Conservation (phyloP, 2,888 invertebrate genomes). For the Drosophila pseudotakahashii region DNA sequence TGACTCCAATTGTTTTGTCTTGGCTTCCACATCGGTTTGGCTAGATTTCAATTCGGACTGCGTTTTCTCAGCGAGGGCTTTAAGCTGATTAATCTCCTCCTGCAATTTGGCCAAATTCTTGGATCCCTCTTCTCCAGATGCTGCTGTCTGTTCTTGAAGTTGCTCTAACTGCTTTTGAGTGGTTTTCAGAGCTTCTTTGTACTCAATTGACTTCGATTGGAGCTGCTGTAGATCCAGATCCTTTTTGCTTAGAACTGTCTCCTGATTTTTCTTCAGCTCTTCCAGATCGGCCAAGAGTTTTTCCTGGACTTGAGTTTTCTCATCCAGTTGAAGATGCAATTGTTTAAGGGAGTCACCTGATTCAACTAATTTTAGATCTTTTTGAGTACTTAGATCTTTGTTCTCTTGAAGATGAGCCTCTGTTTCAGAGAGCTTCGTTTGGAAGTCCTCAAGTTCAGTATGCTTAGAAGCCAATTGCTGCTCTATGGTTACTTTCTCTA, state of each 20-base stretch:
- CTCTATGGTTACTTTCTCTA: background rate
- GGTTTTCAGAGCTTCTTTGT: constrained; percentile 13
- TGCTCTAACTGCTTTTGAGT: constrained; percentile 46
- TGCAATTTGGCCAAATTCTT: constrained; percentile 51
- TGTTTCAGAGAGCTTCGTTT: constrained; percentile 7
- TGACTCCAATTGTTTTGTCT: constrained; percentile 31
- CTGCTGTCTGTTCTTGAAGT: constrained; percentile 47
- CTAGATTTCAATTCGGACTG: constrained; percentile 15
- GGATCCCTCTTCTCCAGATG: constrained; percentile 39
- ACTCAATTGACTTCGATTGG: background rate
- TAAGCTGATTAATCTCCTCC: constrained; percentile 41
- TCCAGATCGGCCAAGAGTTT: constrained; percentile 32
- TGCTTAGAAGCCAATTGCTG: constrained; percentile 14
- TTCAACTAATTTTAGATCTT: constrained; percentile 31
- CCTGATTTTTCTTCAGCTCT: constrained; percentile 58
- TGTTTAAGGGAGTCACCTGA: constrained; percentile 22
- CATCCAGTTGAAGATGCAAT: constrained; percentile 44
- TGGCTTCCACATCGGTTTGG: constrained; percentile 27
- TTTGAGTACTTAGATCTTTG: constrained; percentile 4
- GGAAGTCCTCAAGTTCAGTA: constrained; percentile 6
- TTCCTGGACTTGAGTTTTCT: constrained; percentile 37
- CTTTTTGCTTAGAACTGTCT: constrained; percentile 12
- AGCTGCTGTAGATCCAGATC: constrained; percentile 26
- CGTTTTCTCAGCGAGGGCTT: constrained; percentile 17
- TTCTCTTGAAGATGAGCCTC: constrained; percentile 1